Evolutionary conservation across 2,888 invertebrate genomes (phyloP).

Genomic region (Caenorhabditis uteleia): DNA sequence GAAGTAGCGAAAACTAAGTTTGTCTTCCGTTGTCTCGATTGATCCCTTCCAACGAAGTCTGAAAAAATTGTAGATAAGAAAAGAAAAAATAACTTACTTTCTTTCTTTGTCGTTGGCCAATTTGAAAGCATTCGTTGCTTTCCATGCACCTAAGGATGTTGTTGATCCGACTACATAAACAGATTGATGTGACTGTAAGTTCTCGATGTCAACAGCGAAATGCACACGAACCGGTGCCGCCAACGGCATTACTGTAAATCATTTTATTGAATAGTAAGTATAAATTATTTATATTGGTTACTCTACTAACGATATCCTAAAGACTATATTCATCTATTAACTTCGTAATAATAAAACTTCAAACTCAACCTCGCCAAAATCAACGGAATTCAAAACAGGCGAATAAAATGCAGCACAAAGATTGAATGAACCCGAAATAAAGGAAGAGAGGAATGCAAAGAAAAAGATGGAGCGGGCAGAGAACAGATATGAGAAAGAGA

Average conservation of each 20-base stretch:
- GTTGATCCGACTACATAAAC: slow-evolving; percentile 62
- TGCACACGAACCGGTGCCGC: slow-evolving; percentile 49
- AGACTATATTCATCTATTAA: too few relatives aligned
- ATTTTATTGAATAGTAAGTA: too few relatives aligned
- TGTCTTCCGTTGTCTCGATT: slow-evolving; percentile 45
- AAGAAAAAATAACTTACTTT: slow-evolving; percentile 8
- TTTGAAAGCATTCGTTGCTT: slow-evolving; percentile 52
- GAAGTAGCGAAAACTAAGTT: slow-evolving; percentile 66
- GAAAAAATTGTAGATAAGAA: slow-evolving; percentile 3
- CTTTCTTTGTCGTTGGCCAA: slow-evolving; percentile 44
- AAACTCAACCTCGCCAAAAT: too few relatives aligned
- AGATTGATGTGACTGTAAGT: slow-evolving; percentile 48
- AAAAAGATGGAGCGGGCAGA: too few relatives aligned
- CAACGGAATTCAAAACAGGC: too few relatives aligned
- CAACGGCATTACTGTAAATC: slow-evolving; percentile 37
- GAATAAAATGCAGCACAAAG: too few relatives aligned
- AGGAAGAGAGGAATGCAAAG: too few relatives aligned
- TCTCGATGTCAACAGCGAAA: slow-evolving; percentile 60
- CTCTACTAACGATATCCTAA: too few relatives aligned
- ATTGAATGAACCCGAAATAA: too few relatives aligned
- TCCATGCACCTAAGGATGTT: slow-evolving; percentile 60
- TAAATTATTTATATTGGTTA: too few relatives aligned
- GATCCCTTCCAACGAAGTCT: slow-evolving; percentile 56
- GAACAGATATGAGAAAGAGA: too few relatives aligned
- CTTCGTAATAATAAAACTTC: too few relatives aligned